Percentiles rank a stretch among this genome's conserved stretches.
Evolutionary conservation across 92 coral and sea anemone species (phyloP).

Genomic region (Palythoa caribaeorum): DNA sequence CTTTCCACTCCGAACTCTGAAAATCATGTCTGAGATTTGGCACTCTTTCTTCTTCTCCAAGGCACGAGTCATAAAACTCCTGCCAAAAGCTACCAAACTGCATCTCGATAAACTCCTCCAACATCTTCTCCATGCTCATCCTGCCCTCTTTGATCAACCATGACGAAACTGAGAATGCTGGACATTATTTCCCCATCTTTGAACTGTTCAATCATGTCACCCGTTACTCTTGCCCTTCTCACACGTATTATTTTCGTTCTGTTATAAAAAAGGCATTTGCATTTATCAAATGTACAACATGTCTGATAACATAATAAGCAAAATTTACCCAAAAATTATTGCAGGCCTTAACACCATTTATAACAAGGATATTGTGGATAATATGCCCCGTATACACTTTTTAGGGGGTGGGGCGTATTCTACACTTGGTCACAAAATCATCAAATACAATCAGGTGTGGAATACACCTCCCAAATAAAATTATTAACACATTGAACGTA

Average conservation of each 20-base stretch:
- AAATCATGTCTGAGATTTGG: slow-evolving; percentile 29
- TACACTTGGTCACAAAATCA: slow-evolving; percentile 1
- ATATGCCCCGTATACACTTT: not conserved
- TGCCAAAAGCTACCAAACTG: slow-evolving; percentile 23
- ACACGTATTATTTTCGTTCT: slow-evolving; percentile 25
- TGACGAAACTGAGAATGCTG: slow-evolving; percentile 31
- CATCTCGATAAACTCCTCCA: slow-evolving; percentile 42
- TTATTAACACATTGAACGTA: not conserved
- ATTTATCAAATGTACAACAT: slow-evolving; percentile 5
- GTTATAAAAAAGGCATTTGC: slow-evolving; percentile 31
- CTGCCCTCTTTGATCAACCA: slow-evolving; percentile 53
- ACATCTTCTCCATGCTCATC: slow-evolving; percentile 47
- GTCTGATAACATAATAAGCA: slow-evolving; percentile 3
- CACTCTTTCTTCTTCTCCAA: slow-evolving; percentile 32
- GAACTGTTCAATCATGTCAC: slow-evolving; percentile 48
- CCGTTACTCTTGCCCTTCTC: slow-evolving; percentile 27
- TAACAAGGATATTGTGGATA: not conserved
- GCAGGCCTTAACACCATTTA: slow-evolving; percentile 5
- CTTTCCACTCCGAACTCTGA: slow-evolving; percentile 30
- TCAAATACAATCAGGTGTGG: not conserved
- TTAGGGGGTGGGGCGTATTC: slow-evolving; percentile 7
- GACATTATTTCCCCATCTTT: slow-evolving; percentile 20
- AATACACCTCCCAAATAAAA: not conserved
- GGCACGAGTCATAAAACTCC: slow-evolving; percentile 41
- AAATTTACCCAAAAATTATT: not conserved